Evolutionary conservation across 2,888 invertebrate genomes (phyloP).

Genomic region (Drosophila kokeensis): DNA sequence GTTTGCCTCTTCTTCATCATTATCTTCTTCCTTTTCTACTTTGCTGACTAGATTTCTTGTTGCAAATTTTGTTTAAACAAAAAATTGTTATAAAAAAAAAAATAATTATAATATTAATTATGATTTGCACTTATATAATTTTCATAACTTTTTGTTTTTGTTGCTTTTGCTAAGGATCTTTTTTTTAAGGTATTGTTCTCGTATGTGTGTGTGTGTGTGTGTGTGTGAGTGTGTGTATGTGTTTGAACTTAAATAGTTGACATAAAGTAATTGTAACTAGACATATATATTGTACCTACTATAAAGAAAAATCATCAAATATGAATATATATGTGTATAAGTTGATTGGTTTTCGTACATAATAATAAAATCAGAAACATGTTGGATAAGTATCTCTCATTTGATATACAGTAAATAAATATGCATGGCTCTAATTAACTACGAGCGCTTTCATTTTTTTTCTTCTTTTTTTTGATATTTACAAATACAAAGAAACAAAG

Average conservation of each 20-base stretch:
- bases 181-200: conserved; percentile 36
- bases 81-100: conserved; percentile 56
- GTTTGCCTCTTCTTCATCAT: conserved; percentile 34
- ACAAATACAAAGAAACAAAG: conserved; percentile 48
- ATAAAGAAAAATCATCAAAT: conserved; percentile 53
- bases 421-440: conserved; percentile 53
- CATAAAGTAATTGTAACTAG: conserved; percentile 50
- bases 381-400: conserved; percentile 31
- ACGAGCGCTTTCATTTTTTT: conserved; percentile 32
- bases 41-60: conserved; percentile 76
- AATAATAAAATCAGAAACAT: conserved; percentile 43
- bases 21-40: conserved; percentile 21
- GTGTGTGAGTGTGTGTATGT: conserved; percentile 8
- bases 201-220: conserved; percentile 1
- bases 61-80: conserved; percentile 77
- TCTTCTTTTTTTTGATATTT: conserved; percentile 13
- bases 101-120: conserved; percentile 34
- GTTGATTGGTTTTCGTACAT: conserved; percentile 16
- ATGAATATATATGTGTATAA: conserved; percentile 23
- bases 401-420: conserved; percentile 62
- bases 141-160: conserved; percentile 12
- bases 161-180: conserved; percentile 36
- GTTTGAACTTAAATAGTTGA: conserved; percentile 40
- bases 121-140: conserved; percentile 16
- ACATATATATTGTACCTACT: conserved; percentile 46